Conservation (phyloP, 2,113 vertebrate genomes). For the Phaetusa simplex region DNA sequence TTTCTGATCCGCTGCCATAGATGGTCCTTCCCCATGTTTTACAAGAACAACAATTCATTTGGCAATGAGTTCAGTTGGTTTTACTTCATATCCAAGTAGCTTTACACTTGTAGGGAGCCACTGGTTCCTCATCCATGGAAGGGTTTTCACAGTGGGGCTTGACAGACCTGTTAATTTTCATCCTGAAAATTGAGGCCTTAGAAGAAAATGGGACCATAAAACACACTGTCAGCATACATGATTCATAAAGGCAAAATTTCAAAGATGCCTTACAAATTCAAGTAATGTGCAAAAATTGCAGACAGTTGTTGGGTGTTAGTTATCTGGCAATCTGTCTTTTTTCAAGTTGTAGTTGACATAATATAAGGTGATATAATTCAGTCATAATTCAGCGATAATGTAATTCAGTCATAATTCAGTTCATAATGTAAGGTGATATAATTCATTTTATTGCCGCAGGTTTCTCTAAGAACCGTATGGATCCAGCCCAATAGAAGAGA, state of each 20-base stretch:
- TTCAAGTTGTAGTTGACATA: not conserved
- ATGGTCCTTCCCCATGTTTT: not conserved
- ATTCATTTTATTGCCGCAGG: not conserved
- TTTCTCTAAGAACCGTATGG: not conserved
- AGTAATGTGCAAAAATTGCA: constrained; percentile 35
- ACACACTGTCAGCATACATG: not conserved
- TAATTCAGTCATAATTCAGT: not conserved
- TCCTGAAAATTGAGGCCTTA: constrained; percentile 53
- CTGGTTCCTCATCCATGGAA: not conserved
- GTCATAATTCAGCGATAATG: not conserved
- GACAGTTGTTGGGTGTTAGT: not conserved
- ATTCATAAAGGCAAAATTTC: not conserved
- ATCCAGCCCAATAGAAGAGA: not conserved
- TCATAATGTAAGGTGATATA: not conserved
- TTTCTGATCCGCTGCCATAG: not conserved
- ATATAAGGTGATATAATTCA: not conserved
- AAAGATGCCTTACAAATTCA: constrained; percentile 50
- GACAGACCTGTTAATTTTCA: not conserved
- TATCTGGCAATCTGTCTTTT: not conserved
- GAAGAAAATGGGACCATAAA: constrained; percentile 34
- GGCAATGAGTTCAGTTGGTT: constrained; percentile 31
- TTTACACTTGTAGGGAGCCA: not conserved
- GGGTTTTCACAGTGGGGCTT: not conserved
- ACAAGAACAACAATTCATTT: constrained; percentile 34
- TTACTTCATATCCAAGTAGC: not conserved